Base-by-base conservation (phyloP, 2,797 vertebrate genomes). In the Pseudotriccus pelzelni region DNA sequence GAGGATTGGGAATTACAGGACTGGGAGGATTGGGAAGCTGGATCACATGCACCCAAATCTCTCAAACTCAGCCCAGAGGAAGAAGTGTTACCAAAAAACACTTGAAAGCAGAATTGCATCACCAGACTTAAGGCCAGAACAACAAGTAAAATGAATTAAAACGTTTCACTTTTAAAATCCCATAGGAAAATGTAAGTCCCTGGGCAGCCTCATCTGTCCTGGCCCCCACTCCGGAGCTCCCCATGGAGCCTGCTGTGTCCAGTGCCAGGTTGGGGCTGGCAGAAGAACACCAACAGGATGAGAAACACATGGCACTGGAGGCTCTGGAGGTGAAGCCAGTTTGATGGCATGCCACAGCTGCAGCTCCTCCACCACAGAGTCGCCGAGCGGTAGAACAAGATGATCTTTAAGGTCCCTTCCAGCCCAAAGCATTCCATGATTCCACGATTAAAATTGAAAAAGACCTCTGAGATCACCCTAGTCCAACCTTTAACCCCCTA, bases 261-360 rank as follows among this genome's bases (percentile, higher is more conserved):
- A 46, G 6, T 7, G 1, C 23, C 0, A 28, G 14, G 28, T 1
- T 28, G 52, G 36, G 43, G 63, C 37, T 22, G 43, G 58, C 27
- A 30, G 6, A 55, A n/a, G n/a, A 14, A 15, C 3, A 10, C 32
- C 41, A 50, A 39, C 21, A 34, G 60, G 43, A 23, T 12, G 24
- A 72, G 50, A 20, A 88, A 43, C 52, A 24, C 52, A 1, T 1
- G 4, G 15, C 39, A 5, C 0, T 23, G 24, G n/a, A 47, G 7
- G 12, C 2, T 62, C 90, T 14, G 4, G 46, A 62, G 62, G 28
- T 3, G 44, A 37, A 56, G n/a, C 41, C 76, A 56, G 19, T 30
- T 19, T 6, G 13, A 34, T 0, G 3, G 84, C 15, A n/a, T 1
- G 11, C 3, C 4, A 44, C 68, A 47, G 22, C 27, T 10, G 15